Evolutionary conservation across 2,113 vertebrate species (phyloP), one percentile per base, ranked within the genome.

Genomic region (Apteryx owenii): DNA sequence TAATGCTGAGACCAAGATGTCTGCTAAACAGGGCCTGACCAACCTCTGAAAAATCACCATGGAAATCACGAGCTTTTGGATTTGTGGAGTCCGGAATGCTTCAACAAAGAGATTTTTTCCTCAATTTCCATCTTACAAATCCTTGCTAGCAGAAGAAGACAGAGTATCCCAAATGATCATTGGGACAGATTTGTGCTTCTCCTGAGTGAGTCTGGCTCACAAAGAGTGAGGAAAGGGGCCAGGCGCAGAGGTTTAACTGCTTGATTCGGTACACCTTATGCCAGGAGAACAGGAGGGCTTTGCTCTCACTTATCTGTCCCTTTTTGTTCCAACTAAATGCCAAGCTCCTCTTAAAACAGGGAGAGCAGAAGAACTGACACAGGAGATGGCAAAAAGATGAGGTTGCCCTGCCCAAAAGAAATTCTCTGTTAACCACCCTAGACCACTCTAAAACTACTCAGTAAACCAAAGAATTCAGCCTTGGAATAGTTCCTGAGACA

Each of bases 1-100:
- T 61, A 26, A 17, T 0, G 0, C 0, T 29, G 28, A 81, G 18
- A 68, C 7, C 12, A 50, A 54, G 25, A 9, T 38, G 21, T 31
- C 18, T 62, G 7, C 17, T 50, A 40, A 56, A 26, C 38, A 81
- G 73, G 18, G 25, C 61, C 66, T 85, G 66, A 66, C 8, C 19
- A 77, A 1, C 8, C 5, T 23, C 17, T 36, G 15, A 33, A 83
- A 90, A 61, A 40, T 15, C 33, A 48, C 28, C 42, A 50, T 5
- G 8, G n/a, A 56, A 69, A 33, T 42, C 3, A 80, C 21, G 60
- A 61, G 26, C 38, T 70, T 83, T 73, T 53, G 9, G 3, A 78
- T 44, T 23, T 10, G 26, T 3, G 5, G 25, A 69, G 10, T 28
- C 71, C 46, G 10, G 84, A 86, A 80, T 14, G 22, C 12, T 51